Base-by-base conservation (phyloP, 2,113 vertebrate species). In the Salvelinus sp. region DNA sequence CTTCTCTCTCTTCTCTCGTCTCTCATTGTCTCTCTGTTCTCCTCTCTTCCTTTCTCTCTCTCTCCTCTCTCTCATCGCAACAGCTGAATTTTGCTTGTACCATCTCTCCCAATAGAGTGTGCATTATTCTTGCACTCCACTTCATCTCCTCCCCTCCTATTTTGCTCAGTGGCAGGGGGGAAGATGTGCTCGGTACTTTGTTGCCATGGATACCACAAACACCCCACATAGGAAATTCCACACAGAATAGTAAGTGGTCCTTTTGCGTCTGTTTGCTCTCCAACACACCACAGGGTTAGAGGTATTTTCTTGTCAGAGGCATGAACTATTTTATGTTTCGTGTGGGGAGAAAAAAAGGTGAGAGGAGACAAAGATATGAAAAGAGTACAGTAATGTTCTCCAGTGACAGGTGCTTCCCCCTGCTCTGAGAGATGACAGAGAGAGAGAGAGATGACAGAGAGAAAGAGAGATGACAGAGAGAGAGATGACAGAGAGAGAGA, bases 171-270 rank as follows among this genome's bases (percentile, higher is more conserved):
- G 82, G 85, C 84, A 81, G 85, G 81, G 83, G 85, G 84, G 83
- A 72, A 72, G 88, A 80, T 87, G 82, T 82, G 74, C 83, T 79
- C 85, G 85, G 81, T 90, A 92, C 87, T 93, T 91, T 89, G 91
- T 93, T 89, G 80, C 91, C 88, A 93, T 93, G 92, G 93, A 92
- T 86, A 93, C 92, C 85, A 91, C 88, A 93, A 93, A 92, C 92
- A 93, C 89, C 91, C 89, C 84, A 90, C 88, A 87, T 80, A 84
- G 86, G 91, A 89, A 89, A 92, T 90, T 91, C 90, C 78, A 87
- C 82, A 84, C 90, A 86, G 91, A 93, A 93, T 93, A 92, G 91
- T 91, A 91, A 93, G 88, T 86, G 89, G 86, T 88, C 91, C 91
- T 93, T 91, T 91, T 88, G 91, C 47, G 73, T 81, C 78, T 91